Evolutionary conservation across 2,113 vertebrate species (phyloP).

Genomic region (Anhinga rufa): DNA sequence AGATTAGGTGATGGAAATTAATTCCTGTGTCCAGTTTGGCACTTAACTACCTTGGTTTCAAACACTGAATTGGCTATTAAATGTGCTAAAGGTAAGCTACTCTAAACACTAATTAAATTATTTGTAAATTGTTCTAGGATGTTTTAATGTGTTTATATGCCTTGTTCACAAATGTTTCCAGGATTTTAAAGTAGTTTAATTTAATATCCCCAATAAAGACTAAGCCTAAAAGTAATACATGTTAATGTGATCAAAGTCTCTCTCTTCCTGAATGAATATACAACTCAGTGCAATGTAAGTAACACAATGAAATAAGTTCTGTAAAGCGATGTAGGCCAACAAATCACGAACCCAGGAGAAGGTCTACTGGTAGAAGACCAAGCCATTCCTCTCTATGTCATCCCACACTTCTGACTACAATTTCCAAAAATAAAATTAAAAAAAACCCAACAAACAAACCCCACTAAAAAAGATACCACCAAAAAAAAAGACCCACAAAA

Average conservation of each 20-base stretch:
- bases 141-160: background rate
- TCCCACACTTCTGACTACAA: background rate
- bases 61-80: background rate
- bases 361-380: background rate
- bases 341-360: background rate
- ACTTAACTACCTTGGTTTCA: background rate
- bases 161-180: background rate
- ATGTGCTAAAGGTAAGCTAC: background rate
- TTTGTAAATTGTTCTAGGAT: constrained; percentile 17
- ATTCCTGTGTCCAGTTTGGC: background rate
- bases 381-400: background rate
- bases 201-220: background rate
- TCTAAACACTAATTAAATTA: constrained; percentile 3
- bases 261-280: background rate
- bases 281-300: background rate
- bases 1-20: constrained; percentile 1
- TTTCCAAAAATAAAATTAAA: background rate
- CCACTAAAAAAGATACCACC: too few relatives aligned
- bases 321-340: background rate
- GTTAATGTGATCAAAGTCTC: background rate
- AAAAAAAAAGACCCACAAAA: too few relatives aligned
- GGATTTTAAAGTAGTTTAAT: background rate
- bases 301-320: background rate
- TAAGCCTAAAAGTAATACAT: background rate
- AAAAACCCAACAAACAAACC: too few relatives aligned